Base-by-base conservation (phyloP, 2,113 vertebrate genomes). In the Isurus oxyrinchus region DNA sequence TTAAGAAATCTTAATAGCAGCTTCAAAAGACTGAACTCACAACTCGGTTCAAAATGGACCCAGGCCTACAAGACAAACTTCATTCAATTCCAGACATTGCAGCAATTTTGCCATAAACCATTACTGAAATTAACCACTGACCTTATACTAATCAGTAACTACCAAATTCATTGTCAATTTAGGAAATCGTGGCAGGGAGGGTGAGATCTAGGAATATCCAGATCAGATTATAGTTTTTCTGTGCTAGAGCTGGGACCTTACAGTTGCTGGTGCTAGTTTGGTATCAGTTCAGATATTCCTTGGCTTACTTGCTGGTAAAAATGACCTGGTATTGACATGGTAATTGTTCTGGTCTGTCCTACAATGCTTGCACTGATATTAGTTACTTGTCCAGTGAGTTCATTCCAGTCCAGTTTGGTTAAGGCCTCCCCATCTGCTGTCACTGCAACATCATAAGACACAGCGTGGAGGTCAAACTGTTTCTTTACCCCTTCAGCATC, bases 1-100 rank as follows among this genome's bases (percentile, higher is more conserved):
- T 95, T 55, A 5, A 72, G 40, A 95, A 72, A 55, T 19, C 49
- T 95, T 49, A 67, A 95, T 69, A 95, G 94, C 94, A 95, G 67
- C 66, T 31, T 6, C 69, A 25, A 95, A 91, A 91, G 66, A 95
- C 94, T 69, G 94, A 95, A 95, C 3, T 40, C 8, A 27, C 63
- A 25, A 69, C 53, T 44, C 66, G 76, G 31, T 27, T 53, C 11
- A 13, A 93, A 93, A 93, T 93, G 57, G 90, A 40, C 19, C 59
- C 90, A 94, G 81, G 19, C 40, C 40, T 49, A 84, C 16, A 23
- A 49, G 40, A 84, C 81, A 84, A 84, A 6, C 81, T 84, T 84
- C 19, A 84, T 84, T 84, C 40, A 84, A 84, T 84, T 44, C n/a
- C n/a, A 44, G 14, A 84, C 79, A 44, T 14, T 84, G 35, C 79